Conservation (phyloP, 1,140 invertebrate genomes). For the Megathymus violae region DNA sequence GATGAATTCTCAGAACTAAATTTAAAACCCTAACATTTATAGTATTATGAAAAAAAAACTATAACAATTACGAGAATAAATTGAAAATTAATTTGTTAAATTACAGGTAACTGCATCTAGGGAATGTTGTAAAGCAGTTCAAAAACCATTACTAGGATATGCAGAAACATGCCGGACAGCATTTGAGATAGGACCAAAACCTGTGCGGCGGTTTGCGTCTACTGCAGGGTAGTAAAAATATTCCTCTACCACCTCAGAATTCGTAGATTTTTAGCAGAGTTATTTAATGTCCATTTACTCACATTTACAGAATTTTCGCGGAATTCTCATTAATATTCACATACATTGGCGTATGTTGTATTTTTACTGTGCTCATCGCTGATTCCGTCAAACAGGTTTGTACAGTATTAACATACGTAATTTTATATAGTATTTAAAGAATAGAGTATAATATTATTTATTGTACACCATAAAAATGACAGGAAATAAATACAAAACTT, state of each 20-base stretch:
- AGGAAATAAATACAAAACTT: no score
- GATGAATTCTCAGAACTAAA: no score
- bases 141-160: constrained; percentile 88
- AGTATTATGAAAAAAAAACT: no score
- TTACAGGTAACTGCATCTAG: constrained; percentile 88
- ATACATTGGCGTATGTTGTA: constrained; percentile 88
- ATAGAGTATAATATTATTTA: no score
- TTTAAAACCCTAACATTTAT: no score
- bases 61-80: no score
- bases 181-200: constrained; percentile 88
- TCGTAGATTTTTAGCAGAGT: no score
- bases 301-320: constrained; percentile 84
- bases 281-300: no score
- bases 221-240: constrained; percentile 82
- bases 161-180: constrained; percentile 91
- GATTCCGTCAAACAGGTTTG: constrained; percentile 85
- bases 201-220: constrained; percentile 83
- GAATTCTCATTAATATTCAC: constrained; percentile 87
- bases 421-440: no score
- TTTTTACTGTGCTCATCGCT: constrained; percentile 90
- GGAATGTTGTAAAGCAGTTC: constrained; percentile 86
- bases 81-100: background rate
- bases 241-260: no score
- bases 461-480: no score
- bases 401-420: constrained; percentile 22